These are phyloP conservation scores for Heterodera filipjevi DNA, from an alignment of 2,888 invertebrate species.

Conservation along the genomic window DNA sequence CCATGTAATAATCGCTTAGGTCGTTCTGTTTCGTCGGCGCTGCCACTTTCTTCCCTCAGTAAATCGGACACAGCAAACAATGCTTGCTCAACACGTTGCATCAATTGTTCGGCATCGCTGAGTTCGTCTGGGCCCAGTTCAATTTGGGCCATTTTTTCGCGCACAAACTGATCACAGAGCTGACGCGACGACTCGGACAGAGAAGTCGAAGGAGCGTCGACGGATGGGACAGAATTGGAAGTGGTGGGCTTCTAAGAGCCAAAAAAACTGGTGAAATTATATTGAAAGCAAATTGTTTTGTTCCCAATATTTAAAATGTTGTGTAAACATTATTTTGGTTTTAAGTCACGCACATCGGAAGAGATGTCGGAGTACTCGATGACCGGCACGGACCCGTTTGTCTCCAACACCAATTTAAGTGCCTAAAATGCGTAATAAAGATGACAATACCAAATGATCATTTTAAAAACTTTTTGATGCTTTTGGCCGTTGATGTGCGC, in stretches of 20 bases:
- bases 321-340: background rate
- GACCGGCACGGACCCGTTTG: slow-evolving; percentile 93
- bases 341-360: background rate
- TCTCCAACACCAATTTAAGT: slow-evolving; percentile 89
- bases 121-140: slow-evolving; percentile 87
- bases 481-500: slow-evolving; percentile 91
- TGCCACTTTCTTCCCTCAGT: slow-evolving; percentile 70
- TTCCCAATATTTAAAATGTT: background rate
- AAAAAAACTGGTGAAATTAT: too few relatives aligned
- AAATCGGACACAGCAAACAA: slow-evolving; percentile 90
- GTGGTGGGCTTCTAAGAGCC: background rate
- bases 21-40: background rate
- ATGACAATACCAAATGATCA: background rate
- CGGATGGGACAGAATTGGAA: too few relatives aligned
- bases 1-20: slow-evolving; percentile 26
- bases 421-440: slow-evolving; percentile 63
- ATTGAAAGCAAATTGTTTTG: too few relatives aligned
- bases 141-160: slow-evolving; percentile 78
- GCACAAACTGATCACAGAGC: slow-evolving; percentile 87
- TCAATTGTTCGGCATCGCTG: slow-evolving; percentile 80
- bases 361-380: slow-evolving; percentile 13
- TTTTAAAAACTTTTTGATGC: slow-evolving; percentile 75
- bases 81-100: slow-evolving; percentile 88
- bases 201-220: too few relatives aligned
- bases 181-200: background rate